Evolutionary conservation across 2,888 invertebrate genomes (phyloP), one percentile per base, ranked within the genome.

Genomic region (Lasioglossum marginatum): DNA sequence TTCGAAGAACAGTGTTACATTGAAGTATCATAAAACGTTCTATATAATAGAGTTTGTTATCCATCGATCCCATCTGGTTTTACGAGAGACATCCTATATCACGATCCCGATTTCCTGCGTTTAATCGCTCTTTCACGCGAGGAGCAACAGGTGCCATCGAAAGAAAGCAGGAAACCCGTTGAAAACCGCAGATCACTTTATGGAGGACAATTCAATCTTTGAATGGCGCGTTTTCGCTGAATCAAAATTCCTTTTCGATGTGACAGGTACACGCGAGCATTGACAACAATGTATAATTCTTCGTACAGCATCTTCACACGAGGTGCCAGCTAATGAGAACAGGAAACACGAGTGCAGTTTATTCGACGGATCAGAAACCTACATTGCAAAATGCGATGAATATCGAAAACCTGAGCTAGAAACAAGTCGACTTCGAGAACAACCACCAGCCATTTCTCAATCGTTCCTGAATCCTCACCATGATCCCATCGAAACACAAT

Each of bases 41-140:
- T 68, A 23, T 4, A 40, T n/a, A 70, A n/a, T 16, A 19, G 70
- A 73, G 63, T 74, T 71, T 40, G 40, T 57, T 75, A 57, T 57
- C 45, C 79, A 66, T 52, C 52, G 75, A 79, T 71, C 72, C 70
- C 52, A 76, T 52, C 43, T 45, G 23, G 57, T 19, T 27, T 43
- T 16, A 45, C 57, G 76, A 83, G 82, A 81, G 45, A 34, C 73
- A 82, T 68, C 66, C 70, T 60, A 71, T 34, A 66, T 72, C 76
- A 14, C 43, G 57, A 66, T 14, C 71, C 45, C 85, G 48, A 83
- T 85, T 79, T 78, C 82, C 87, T 87, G 78, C 86, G 88, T 87
- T 90, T 91, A 90, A 91, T 90, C 87, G 88, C 88, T 87, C 87
- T 85, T 85, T 85, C 85, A 83, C 88, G 86, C 79, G 72, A 68